Evolutionary conservation across 2,888 invertebrate genomes (phyloP).

Genomic region (Choristoneura rosaceana): DNA sequence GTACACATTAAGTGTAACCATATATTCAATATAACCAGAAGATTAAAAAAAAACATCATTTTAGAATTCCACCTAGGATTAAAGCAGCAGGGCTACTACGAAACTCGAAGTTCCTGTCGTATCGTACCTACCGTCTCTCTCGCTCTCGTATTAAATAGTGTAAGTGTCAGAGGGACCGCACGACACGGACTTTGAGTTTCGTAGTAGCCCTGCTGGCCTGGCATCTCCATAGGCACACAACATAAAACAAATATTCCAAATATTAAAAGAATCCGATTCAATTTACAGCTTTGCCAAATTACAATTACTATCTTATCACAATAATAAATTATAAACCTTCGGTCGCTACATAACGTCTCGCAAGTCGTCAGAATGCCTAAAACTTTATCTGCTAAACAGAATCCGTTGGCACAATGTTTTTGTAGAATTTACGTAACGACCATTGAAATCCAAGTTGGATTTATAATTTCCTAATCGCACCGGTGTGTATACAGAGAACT

Average conservation of each 20-base stretch:
- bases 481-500: conserved; percentile 24
- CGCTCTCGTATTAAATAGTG: too few relatives aligned
- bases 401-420: not conserved
- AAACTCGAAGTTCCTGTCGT: too few relatives aligned
- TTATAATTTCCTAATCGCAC: conserved; percentile 26
- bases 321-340: conserved; percentile 30
- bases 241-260: conserved; percentile 7
- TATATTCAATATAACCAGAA: not conserved
- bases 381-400: conserved; percentile 6
- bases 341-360: conserved; percentile 10
- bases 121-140: too few relatives aligned
- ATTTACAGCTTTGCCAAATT: conserved; percentile 26
- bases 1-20: not conserved
- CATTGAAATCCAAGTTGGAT: conserved; percentile 14
- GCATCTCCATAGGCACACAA: not conserved
- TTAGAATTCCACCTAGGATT: not conserved
- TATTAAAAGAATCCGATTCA: conserved; percentile 4
- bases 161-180: too few relatives aligned
- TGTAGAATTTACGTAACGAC: conserved; percentile 16
- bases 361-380: not conserved
- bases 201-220: too few relatives aligned
- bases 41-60: not conserved
- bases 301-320: conserved; percentile 36
- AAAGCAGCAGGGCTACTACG: too few relatives aligned
- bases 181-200: too few relatives aligned